Conservation (phyloP, 2,888 invertebrate species). For the Philaethria dido region DNA sequence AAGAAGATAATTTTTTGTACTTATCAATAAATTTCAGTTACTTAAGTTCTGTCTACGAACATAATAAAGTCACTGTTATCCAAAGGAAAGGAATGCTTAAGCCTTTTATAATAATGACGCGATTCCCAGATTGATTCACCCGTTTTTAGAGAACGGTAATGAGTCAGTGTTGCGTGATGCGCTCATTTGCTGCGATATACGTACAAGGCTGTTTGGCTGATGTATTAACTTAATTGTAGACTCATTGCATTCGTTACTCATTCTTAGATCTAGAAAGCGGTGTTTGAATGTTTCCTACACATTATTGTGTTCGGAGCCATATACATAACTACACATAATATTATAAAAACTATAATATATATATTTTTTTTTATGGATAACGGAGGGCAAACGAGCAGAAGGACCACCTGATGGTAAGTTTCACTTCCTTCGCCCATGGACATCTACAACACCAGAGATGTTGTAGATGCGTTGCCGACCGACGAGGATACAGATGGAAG, state of each 20-base stretch:
- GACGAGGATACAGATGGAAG: too few species aligned
- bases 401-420: too few species aligned
- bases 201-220: constrained; percentile 58
- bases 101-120: constrained; percentile 51
- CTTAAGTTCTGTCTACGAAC: background rate
- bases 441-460: too few species aligned
- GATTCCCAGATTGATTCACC: constrained; percentile 59
- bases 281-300: constrained; percentile 11
- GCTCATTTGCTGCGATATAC: constrained; percentile 58
- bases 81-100: constrained; percentile 27
- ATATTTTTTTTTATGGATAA: too few species aligned
- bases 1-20: background rate
- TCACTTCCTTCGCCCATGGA: too few species aligned
- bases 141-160: constrained; percentile 50
- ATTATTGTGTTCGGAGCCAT: background rate
- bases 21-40: constrained; percentile 9
- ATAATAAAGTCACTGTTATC: constrained; percentile 2
- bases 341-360: too few species aligned
- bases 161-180: constrained; percentile 66
- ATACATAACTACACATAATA: too few species aligned
- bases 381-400: too few species aligned
- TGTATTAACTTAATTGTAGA: constrained; percentile 35
- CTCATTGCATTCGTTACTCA: constrained; percentile 26
- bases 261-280: constrained; percentile 14
- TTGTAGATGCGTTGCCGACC: too few species aligned